Percentiles rank a stretch among this genome's conserved stretches.
Evolutionary conservation across 1,140 invertebrate genomes (phyloP).

Genomic region (Xylocopa sonorina): DNA sequence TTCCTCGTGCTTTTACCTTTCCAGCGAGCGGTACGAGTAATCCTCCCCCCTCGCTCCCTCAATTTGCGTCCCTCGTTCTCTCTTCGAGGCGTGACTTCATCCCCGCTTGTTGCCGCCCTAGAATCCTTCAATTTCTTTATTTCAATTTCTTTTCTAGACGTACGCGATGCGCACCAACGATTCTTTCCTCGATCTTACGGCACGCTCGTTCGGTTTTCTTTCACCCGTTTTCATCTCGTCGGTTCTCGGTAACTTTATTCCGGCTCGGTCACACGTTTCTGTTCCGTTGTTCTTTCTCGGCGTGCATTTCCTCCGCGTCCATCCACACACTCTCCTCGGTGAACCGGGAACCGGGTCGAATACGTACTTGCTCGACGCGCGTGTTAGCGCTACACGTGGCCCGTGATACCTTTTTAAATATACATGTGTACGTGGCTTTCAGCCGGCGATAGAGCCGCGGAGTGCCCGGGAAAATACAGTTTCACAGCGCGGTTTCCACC

Average conservation of each 20-base stretch:
- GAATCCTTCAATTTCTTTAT: constrained; percentile 39
- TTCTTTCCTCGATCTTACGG: constrained; percentile 10
- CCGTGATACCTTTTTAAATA: constrained; percentile 40
- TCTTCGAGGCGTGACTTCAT: background rate
- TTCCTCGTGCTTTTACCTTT: constrained; percentile 55
- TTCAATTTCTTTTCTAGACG: constrained; percentile 34
- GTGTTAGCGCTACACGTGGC: background rate
- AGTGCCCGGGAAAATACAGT: constrained; percentile 1
- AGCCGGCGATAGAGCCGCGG: background rate
- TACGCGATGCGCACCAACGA: constrained; percentile 3
- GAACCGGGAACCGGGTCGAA: constrained; percentile 59
- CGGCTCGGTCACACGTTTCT: constrained; percentile 22
- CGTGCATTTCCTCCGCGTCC: constrained; percentile 48
- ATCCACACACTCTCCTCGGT: constrained; percentile 40
- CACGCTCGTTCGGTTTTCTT: background rate
- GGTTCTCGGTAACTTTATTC: constrained; percentile 25
- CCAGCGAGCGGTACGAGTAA: constrained; percentile 41
- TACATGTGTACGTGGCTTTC: constrained; percentile 36
- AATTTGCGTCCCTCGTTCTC: background rate
- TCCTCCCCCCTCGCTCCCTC: constrained; percentile 27
- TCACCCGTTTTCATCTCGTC: constrained; percentile 6
- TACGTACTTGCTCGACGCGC: constrained; percentile 44
- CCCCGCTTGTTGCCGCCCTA: background rate
- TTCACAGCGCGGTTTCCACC: background rate
- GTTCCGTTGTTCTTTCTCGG: background rate